phyloP scores from a whole-genome alignment of 2,797 vertebrate species.

The Tympanoctomys barrerae region DNA sequence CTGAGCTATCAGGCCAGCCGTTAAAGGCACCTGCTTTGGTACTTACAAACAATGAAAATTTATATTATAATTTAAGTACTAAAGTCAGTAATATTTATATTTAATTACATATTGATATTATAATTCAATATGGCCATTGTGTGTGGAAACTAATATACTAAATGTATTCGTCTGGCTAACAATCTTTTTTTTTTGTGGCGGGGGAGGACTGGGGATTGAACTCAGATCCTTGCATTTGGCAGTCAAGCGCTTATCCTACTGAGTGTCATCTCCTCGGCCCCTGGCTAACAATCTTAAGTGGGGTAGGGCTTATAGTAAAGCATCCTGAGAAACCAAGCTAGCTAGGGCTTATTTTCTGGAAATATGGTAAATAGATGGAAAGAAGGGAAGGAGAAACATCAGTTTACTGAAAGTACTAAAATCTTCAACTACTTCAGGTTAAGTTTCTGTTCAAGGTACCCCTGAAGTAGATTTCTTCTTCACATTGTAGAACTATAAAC shows the following conservation, averaged over 20 bases:
- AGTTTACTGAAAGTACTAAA: slow-evolving; percentile 7
- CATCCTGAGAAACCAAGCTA: background rate
- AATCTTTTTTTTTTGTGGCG: too few relatives aligned
- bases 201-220: too few relatives aligned
- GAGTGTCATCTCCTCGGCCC: too few relatives aligned
- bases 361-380: background rate
- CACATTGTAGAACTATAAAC: slow-evolving; percentile 18
- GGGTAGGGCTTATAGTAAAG: background rate
- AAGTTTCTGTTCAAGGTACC: slow-evolving; percentile 52
- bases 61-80: background rate
- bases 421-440: background rate
- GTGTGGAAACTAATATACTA: background rate
- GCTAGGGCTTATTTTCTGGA: background rate
- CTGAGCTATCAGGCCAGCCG: too few relatives aligned
- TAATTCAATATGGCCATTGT: background rate
- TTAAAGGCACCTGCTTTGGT: background rate
- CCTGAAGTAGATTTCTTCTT: slow-evolving; percentile 35
- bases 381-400: background rate
- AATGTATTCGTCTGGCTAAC: background rate
- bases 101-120: background rate
- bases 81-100: background rate
- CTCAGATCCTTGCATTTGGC: too few relatives aligned
- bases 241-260: too few relatives aligned
- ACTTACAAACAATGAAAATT: background rate
- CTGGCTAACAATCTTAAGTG: background rate